Conservation (phyloP, 1,140 invertebrate genomes). For the Streblospio benedicti region DNA sequence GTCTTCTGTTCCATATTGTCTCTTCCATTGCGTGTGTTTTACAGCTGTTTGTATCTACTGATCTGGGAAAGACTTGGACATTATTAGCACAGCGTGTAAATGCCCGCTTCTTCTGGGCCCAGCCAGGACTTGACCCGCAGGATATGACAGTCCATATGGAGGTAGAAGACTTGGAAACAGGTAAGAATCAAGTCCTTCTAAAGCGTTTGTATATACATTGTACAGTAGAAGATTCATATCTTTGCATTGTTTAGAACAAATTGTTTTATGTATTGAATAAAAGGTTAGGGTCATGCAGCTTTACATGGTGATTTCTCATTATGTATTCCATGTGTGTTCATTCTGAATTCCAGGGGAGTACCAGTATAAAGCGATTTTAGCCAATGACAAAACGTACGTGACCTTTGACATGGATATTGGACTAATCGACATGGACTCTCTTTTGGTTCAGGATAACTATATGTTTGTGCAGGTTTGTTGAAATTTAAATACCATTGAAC, state of each 20-base stretch:
- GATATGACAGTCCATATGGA: constrained; percentile 54
- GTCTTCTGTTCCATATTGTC: no score
- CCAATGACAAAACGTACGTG: constrained; percentile 20
- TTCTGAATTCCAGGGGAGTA: constrained; percentile 5
- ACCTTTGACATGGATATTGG: constrained; percentile 23
- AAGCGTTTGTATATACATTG: background rate
- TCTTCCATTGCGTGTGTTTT: no score
- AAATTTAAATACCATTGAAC: constrained; percentile 10
- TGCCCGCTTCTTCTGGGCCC: constrained; percentile 56
- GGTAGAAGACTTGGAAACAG: constrained; percentile 18
- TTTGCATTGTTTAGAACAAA: constrained; percentile 13
- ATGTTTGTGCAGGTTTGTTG: constrained; percentile 60
- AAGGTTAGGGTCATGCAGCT: no score
- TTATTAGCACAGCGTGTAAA: constrained; percentile 64
- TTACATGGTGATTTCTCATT: no score
- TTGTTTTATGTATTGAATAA: no score
- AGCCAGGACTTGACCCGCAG: constrained; percentile 24
- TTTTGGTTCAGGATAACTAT: constrained; percentile 71
- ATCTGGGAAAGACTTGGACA: constrained; percentile 63
- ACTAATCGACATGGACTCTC: constrained; percentile 60
- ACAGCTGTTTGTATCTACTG: constrained; percentile 62
- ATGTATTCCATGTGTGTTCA: no score
- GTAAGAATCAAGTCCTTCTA: no score
- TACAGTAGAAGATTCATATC: background rate
- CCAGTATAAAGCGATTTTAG: constrained; percentile 20